phyloP scores from a whole-genome alignment of 2,113 vertebrate species.

The Rana temporaria region DNA sequence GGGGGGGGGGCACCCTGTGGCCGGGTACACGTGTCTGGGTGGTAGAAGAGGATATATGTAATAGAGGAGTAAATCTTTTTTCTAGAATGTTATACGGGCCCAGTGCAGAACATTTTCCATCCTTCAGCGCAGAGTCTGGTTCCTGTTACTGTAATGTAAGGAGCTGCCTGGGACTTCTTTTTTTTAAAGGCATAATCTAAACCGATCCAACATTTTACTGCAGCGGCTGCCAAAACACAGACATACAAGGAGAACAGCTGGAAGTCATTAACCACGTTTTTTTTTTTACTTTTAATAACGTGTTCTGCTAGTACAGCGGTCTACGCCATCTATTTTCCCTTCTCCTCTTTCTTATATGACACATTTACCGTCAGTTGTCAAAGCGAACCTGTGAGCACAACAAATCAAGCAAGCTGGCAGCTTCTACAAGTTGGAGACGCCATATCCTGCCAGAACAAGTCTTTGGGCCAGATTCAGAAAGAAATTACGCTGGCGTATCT shows the following conservation, averaged over 20 bases:
- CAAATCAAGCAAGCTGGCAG: no score
- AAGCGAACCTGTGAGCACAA: no score
- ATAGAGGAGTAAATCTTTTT: no score
- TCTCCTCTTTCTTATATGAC: background rate
- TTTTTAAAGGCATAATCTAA: constrained; percentile 7
- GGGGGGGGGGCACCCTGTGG: no score
- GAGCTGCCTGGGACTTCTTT: constrained; percentile 13
- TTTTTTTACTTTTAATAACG: background rate
- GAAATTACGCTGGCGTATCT: no score
- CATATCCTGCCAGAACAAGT: no score
- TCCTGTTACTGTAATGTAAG: constrained; percentile 27
- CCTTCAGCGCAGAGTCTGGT: background rate
- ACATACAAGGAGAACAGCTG: constrained; percentile 50
- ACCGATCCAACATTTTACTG: constrained; percentile 39
- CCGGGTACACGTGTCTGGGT: no score
- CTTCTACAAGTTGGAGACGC: no score
- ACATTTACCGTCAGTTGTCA: background rate
- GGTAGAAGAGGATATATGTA: no score
- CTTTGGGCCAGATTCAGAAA: no score
- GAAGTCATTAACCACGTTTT: constrained; percentile 18
- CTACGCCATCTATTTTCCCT: background rate
- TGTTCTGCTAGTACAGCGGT: background rate
- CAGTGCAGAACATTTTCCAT: background rate
- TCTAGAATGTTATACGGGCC: background rate
- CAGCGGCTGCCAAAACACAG: constrained; percentile 10